Evolutionary conservation across 2,113 vertebrate genomes (phyloP).

Genomic region (Lepidothrix coronata): DNA sequence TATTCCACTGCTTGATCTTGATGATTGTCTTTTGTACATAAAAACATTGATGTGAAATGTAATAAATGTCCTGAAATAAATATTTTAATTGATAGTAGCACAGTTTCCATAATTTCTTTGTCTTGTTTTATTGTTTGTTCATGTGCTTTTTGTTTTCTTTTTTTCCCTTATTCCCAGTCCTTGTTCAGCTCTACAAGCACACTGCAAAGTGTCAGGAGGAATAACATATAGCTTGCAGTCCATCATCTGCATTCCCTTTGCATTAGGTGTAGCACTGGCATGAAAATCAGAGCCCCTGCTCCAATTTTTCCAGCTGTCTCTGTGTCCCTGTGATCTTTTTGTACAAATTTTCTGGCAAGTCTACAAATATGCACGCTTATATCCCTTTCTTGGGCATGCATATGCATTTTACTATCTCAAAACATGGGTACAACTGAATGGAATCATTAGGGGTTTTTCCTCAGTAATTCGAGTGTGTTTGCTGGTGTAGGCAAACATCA

Average conservation of each 20-base stretch:
- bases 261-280: conserved; percentile 75
- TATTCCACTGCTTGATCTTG: background rate
- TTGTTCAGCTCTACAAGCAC: background rate
- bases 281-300: conserved; percentile 67
- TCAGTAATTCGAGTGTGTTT: conserved; percentile 40
- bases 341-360: conserved; percentile 72
- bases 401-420: conserved; percentile 7
- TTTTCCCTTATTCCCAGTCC: background rate
- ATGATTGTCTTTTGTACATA: background rate
- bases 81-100: background rate
- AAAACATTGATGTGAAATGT: background rate
- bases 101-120: background rate
- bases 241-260: conserved; percentile 71
- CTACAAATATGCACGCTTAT: conserved; percentile 52
- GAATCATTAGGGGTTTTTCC: background rate
- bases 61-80: background rate
- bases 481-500: background rate
- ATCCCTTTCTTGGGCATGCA: conserved; percentile 27
- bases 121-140: background rate
- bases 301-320: conserved; percentile 81
- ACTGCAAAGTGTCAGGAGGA: conserved; percentile 3
- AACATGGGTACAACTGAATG: conserved; percentile 29
- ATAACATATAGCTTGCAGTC: conserved; percentile 49
- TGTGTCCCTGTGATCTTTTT: conserved; percentile 74
- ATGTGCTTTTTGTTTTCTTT: fast-evolving